A percentile compares a stretch with the other conserved stretches of the same genome.
These are phyloP conservation scores for Takifugu bimaculatus DNA, from an alignment of 2,113 vertebrate species.

Conservation along the genomic window DNA sequence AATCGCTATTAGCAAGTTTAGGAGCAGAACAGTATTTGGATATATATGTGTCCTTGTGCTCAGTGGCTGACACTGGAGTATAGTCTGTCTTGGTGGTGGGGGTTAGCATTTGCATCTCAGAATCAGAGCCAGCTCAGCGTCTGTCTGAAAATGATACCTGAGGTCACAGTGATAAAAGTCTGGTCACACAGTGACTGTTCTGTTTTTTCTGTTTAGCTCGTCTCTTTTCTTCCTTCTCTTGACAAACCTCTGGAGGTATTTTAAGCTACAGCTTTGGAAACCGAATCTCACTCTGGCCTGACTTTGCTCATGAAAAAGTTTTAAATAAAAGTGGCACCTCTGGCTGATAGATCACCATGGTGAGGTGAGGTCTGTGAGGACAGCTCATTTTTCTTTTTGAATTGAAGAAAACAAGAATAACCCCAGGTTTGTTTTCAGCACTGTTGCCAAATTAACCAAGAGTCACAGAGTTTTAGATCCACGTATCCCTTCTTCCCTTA, in stretches of 20 bases:
- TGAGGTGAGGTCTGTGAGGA: background rate
- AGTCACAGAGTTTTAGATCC: too few relatives aligned
- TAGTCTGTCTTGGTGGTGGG: background rate
- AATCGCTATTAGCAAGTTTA: background rate
- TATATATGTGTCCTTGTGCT: constrained; percentile 17
- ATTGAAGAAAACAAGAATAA: too few relatives aligned
- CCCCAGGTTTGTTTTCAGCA: too few relatives aligned
- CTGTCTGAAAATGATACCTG: constrained; percentile 42
- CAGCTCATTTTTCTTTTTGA: too few relatives aligned
- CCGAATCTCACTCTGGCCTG: constrained; percentile 5
- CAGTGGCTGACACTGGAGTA: constrained; percentile 25
- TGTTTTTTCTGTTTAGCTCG: constrained; percentile 10
- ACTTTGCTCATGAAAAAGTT: constrained; percentile 18
- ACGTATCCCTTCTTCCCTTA: too few relatives aligned
- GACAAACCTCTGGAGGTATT: constrained; percentile 21
- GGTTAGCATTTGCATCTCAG: too few relatives aligned
- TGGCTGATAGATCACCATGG: constrained; percentile 28
- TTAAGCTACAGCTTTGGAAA: constrained; percentile 8
- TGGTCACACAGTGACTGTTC: constrained; percentile 28
- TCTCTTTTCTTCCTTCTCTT: constrained; percentile 4
- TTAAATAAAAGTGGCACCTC: constrained; percentile 17
- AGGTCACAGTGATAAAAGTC: constrained; percentile 46
- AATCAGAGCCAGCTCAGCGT: constrained; percentile 28
- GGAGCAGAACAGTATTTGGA: background rate
- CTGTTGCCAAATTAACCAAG: too few relatives aligned